These are phyloP conservation scores for Drosophila formosana DNA, from an alignment of 2,888 invertebrate genomes.

Conservation along the genomic window DNA sequence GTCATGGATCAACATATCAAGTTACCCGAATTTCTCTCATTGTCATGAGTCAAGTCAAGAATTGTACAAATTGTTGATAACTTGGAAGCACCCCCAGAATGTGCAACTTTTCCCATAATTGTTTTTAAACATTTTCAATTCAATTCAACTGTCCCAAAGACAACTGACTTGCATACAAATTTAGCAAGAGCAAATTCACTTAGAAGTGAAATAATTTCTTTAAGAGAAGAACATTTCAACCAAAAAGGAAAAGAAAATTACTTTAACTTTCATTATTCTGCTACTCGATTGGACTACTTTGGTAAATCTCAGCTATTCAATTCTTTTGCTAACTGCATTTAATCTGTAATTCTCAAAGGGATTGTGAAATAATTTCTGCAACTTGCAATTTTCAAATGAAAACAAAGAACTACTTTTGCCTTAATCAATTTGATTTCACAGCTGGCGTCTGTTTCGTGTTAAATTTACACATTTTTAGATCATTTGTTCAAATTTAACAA, in stretches of 20 bases:
- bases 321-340: background rate
- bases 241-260: background rate
- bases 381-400: background rate
- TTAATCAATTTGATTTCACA: background rate
- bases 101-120: constrained; percentile 7
- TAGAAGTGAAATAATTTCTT: constrained; percentile 1
- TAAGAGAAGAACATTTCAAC: background rate
- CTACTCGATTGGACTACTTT: background rate
- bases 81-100: constrained; percentile 6
- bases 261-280: background rate
- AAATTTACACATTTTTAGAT: background rate
- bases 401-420: background rate
- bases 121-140: constrained; percentile 2
- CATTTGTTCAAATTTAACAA: constrained; percentile 15
- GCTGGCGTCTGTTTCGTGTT: background rate
- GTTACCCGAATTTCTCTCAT: constrained; percentile 58
- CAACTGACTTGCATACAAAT: constrained; percentile 7
- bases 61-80: constrained; percentile 6
- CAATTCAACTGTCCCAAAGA: background rate
- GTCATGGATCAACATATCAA: constrained; percentile 58
- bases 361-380: background rate
- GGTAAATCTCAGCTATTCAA: background rate
- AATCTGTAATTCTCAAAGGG: background rate
- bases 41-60: constrained; percentile 20
- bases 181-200: background rate